A percentile compares a stretch with the other conserved stretches of the same genome.
phyloP scores from a whole-genome alignment of 2,113 vertebrate species.

The Saguinus imperator region DNA sequence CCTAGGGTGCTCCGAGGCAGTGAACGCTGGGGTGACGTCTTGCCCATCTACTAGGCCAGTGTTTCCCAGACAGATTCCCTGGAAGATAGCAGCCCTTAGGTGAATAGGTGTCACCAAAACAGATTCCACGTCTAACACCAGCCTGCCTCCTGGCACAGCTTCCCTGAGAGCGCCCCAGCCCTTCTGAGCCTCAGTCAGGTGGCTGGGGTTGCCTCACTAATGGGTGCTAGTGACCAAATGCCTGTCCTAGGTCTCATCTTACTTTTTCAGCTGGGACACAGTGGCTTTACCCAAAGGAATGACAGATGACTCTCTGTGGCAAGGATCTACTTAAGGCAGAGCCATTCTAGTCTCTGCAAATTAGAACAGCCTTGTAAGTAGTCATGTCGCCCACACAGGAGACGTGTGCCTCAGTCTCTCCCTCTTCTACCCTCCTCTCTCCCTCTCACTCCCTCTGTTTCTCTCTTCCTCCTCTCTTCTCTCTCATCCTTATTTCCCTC shows the following conservation, averaged over 20 bases:
- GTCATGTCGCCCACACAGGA: not conserved
- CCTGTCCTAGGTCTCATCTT: not conserved
- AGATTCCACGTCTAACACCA: not conserved
- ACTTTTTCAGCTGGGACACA: not conserved
- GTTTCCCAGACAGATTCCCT: not conserved
- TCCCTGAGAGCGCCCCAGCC: not conserved
- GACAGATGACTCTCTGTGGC: not conserved
- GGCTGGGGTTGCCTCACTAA: too few species aligned
- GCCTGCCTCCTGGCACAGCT: not conserved
- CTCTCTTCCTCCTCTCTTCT: fast-evolving
- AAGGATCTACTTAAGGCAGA: not conserved
- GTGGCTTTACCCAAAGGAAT: not conserved
- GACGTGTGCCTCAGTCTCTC: not conserved
- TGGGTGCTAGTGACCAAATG: not conserved
- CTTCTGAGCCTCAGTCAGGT: not conserved
- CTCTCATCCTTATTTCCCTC: not conserved
- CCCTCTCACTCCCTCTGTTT: not conserved
- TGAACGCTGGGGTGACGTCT: not conserved
- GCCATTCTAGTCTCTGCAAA: not conserved
- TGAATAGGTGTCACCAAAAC: not conserved
- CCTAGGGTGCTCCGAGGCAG: not conserved
- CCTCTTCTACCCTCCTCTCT: not conserved
- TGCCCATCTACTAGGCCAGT: not conserved
- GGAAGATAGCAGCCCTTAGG: fast-evolving
- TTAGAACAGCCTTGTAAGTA: fast-evolving